Conservation (phyloP, 2,113 vertebrate species). For the Indri indri region DNA sequence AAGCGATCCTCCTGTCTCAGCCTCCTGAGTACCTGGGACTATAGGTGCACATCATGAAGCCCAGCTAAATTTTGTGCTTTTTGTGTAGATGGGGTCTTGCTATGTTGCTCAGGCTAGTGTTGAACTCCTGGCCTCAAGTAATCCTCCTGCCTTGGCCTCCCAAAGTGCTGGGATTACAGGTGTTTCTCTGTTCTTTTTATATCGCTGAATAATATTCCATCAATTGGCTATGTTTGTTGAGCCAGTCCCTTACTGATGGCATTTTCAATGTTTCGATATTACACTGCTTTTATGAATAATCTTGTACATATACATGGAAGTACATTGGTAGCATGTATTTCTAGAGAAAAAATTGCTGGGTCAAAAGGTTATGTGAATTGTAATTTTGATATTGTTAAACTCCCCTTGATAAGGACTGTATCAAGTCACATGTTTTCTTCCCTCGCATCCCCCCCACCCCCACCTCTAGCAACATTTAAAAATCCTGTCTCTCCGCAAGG, state of each 20-base stretch:
- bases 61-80: no score
- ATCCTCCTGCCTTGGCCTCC: not conserved
- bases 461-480: not conserved
- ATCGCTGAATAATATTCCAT: not conserved
- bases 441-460: no score
- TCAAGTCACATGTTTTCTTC: not conserved
- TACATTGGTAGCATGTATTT: not conserved
- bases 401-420: not conserved
- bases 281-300: not conserved
- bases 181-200: not conserved
- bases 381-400: not conserved
- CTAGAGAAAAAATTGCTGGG: not conserved
- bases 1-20: not conserved
- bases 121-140: not conserved
- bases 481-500: not conserved
- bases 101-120: not conserved
- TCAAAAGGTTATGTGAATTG: not conserved
- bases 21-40: not conserved
- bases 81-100: no score
- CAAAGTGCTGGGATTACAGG: no score
- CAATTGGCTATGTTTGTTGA: not conserved
- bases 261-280: not conserved
- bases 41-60: no score
- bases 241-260: not conserved
- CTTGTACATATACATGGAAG: not conserved